Evolutionary conservation across 2,888 invertebrate species (phyloP), one percentile per base, ranked within the genome.

Genomic region (Agrenia bidenticulata): DNA sequence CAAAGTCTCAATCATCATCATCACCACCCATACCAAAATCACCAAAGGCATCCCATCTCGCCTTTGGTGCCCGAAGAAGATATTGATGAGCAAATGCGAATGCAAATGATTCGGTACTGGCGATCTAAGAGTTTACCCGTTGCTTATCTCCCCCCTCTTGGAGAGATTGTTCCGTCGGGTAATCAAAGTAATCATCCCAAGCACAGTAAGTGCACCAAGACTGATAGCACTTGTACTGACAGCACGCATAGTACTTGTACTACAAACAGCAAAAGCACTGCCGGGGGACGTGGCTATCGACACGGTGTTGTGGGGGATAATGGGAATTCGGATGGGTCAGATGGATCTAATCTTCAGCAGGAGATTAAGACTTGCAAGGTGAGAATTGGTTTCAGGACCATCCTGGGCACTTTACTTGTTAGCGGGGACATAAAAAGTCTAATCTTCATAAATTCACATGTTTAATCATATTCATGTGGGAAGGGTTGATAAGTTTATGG

Each of bases 41-140:
- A 15, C 27, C 32, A 15, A 4, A 27, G n/a, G 11, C 11, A 23
- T 4, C 21, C 51, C 9, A n/a, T 19, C 5, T 21, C 51, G 11
- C 51, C 26, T 17, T 11, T 27, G 9, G 63, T 45, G 49, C 50
- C 50, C 26, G 66, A 59, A 39, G 64, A 53, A 26, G 66, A 59
- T 51, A 60, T 51, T 26, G 66, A 67, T 61, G 67, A 57, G 64
- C 72, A 61, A 67, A 69, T 51, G 66, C 72, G 50, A 63, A 68
- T 39, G 68, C 32, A 32, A 32, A 67, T 64, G 54, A 62, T 66
- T 15, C 67, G 69, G 54, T 72, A 72, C 37, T 72, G 64, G 68
- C 65, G 72, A 23, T 72, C 72, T 7, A 72, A 72, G 37, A 69
- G 69, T 15, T 37, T 72, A n/a, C 72, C 72, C 7, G 69, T 66